Conservation (phyloP, 2,888 invertebrate species). For the Lasioglossum zephyrum region DNA sequence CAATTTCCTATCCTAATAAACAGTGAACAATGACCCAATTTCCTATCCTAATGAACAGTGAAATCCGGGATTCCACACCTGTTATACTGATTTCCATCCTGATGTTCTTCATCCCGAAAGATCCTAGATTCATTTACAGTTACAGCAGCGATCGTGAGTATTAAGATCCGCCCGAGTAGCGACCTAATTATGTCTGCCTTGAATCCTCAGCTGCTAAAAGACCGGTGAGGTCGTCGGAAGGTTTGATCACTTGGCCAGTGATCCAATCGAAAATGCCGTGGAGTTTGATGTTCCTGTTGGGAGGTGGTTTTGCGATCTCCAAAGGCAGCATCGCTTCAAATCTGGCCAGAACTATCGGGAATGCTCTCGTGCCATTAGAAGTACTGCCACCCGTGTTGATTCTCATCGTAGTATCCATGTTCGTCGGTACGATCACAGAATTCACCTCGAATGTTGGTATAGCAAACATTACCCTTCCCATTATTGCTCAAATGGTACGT, state of each 20-base stretch:
- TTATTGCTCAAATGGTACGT: conserved; percentile 84
- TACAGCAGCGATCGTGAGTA: conserved; percentile 72
- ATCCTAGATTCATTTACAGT: conserved; percentile 79
- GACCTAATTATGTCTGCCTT: background rate
- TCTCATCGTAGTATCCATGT: conserved; percentile 83
- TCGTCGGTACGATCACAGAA: conserved; percentile 85
- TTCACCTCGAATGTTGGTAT: conserved; percentile 86
- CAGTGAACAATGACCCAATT: conserved; percentile 53
- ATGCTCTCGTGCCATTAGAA: conserved; percentile 81
- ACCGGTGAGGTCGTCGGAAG: conserved; percentile 76
- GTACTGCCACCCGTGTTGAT: conserved; percentile 81
- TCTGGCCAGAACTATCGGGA: conserved; percentile 84
- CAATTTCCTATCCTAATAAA: background rate
- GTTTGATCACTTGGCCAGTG: conserved; percentile 85
- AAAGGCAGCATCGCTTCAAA: conserved; percentile 85
- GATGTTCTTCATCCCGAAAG: conserved; percentile 86
- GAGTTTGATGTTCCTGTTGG: conserved; percentile 86
- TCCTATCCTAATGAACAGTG: conserved; percentile 55
- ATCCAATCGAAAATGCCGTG: conserved; percentile 86
- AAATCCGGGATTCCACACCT: conserved; percentile 78
- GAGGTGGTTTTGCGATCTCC: conserved; percentile 87
- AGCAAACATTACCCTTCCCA: conserved; percentile 86
- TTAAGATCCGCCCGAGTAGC: background rate
- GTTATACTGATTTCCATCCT: conserved; percentile 85
- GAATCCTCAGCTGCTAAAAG: conserved; percentile 63